Base-by-base conservation (phyloP, 1,140 invertebrate species). In the Odontomachus brunneus region DNA sequence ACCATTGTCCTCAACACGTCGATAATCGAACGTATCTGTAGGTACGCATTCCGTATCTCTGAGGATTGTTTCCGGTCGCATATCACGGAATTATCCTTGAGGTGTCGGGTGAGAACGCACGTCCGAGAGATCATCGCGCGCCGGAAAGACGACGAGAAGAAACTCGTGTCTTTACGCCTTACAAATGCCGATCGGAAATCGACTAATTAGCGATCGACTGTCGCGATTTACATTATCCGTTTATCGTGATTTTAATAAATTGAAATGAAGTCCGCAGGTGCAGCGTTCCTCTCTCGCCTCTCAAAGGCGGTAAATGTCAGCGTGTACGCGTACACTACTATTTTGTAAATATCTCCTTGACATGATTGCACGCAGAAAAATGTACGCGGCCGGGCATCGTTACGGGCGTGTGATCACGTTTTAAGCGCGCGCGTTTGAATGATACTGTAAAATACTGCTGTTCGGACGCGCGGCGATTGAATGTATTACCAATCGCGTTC, bases 321-420 rank as follows among this genome's bases (percentile, higher is more conserved):
- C 63, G 75, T 33, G 9, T 44, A 44, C 38, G 53, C 33, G 33
- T 69, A 26, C 17, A 44, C 51, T 57, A 84, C 76, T 69, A 82
- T 86, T 85, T 86, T 82, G 76, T 71, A 53, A 53, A 71, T 38
- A 80, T 80, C 84, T 86, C 85, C 85, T 86, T 86, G 85, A 86
- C 85, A 86, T 78, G 76, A 73, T 85, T 86, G 69, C 83, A 55
- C 49, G 51, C 33, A 65, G 71, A 86, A 81, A 86, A 49, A 63
- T 66, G 59, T 55, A 33, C 29, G 15, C 38, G 51, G 7, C 48
- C 51, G n/a, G 15, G 49, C 48, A 69, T 72, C 62, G 65, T 84
- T 57, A 86, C 67, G 33, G 44, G 53, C 72, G 59, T 82, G 82
- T 78, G 84, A 84, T 85, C 71, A 75, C 83, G 51, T 82, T 86